Base-by-base conservation (phyloP, 2,888 invertebrate species). In the Oligia strigilis region DNA sequence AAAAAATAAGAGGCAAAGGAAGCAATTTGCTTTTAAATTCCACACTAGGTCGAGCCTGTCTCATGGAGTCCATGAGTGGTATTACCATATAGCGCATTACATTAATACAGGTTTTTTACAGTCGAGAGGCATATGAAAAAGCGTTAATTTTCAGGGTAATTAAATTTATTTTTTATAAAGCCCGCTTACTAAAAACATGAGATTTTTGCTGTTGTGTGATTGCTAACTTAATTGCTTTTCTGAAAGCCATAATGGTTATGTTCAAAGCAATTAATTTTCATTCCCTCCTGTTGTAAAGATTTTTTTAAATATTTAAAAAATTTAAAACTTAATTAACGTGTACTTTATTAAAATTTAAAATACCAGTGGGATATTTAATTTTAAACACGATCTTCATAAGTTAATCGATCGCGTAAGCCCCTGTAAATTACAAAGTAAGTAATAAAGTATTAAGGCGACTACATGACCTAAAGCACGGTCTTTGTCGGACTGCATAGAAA, bases 361-460 rank as follows among this genome's bases (percentile, higher is more conserved):
- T 60, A 14, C 43, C 52, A 11, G 29, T 29, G 36, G 23, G 4
- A 52, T 62, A 19, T 69, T 72, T 60, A 40, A 75, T 62, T 67
- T 65, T 8, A 58, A 67, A 77, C 65, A 64, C 36, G 49, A 77
- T 77, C 40, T 72, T 49, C 55, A 23, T 19, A 72, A 65, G 72
- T 71, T 72, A 62, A 78, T 78, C 80, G 74, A 77, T 65, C 40
- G 65, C 70, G 55, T 72, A 72, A 76, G 69, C 76, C 52, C n/a
- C 64, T 40, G 55, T 85, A 76, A 80, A 77, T 81, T 87, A 72
- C 49, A 43, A 46, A 72, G 60, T 72, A 62, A 74, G 74, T 75
- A 72, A 70, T 72, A 87, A 84, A 77, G 46, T 79, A 85, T 36
- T 36, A 36, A 36, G 36, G 36, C 36, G 36, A 36, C 36, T 36